These are phyloP conservation scores for Epinephelus awoara DNA, from an alignment of 2,797 vertebrate genomes.

Conservation along the genomic window DNA sequence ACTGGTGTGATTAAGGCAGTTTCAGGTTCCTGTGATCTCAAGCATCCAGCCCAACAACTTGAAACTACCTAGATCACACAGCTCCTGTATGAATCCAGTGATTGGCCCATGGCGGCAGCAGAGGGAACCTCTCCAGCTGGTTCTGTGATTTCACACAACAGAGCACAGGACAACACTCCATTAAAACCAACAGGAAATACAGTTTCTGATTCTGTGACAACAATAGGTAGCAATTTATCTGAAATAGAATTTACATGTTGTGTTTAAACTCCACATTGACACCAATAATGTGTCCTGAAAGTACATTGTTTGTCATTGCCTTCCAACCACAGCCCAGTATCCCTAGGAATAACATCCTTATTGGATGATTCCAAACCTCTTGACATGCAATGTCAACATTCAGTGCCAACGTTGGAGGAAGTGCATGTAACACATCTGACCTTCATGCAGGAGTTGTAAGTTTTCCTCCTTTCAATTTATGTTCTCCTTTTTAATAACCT, in stretches of 20 bases:
- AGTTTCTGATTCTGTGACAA: not conserved
- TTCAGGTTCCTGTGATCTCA: constrained; percentile 90
- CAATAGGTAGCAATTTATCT: not conserved
- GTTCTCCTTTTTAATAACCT: not conserved
- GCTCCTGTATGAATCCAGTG: constrained; percentile 49
- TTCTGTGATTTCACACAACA: constrained; percentile 8
- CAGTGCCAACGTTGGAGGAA: not conserved
- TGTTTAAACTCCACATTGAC: not conserved
- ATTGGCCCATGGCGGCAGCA: not conserved
- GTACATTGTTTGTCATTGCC: not conserved
- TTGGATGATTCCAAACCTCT: not conserved
- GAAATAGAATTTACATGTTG: not conserved
- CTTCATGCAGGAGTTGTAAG: not conserved
- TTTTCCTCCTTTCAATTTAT: not conserved
- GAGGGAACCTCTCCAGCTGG: not conserved
- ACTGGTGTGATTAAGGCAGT: constrained; percentile 91
- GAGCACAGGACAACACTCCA: not conserved
- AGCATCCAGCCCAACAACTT: constrained; percentile 92
- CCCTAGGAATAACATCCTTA: not conserved
- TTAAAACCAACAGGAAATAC: not conserved
- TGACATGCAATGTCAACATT: not conserved
- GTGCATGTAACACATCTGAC: not conserved
- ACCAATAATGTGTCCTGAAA: not conserved
- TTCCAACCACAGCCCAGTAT: not conserved
- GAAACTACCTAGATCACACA: constrained; percentile 94